Evolutionary conservation across 2,888 invertebrate species (phyloP).

Genomic region (Barypeithes pellucidus): DNA sequence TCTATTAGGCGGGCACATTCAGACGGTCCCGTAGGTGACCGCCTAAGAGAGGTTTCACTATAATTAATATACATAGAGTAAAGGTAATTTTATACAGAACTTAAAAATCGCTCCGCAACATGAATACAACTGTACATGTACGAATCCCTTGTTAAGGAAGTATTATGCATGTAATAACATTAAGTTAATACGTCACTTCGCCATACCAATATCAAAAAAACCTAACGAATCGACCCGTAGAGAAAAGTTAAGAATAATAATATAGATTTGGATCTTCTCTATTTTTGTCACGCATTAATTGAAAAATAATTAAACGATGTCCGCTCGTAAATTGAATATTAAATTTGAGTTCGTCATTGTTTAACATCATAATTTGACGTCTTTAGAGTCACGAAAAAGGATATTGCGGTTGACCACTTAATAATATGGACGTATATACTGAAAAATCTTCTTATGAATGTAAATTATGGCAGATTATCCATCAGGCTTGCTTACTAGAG

Average conservation of each 20-base stretch:
- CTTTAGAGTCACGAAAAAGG: not conserved
- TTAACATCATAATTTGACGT: slow-evolving; percentile 16
- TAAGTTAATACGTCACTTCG: not conserved
- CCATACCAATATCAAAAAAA: not conserved
- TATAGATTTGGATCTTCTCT: slow-evolving; percentile 2
- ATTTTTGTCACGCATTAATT: slow-evolving; percentile 18
- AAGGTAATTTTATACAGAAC: too few relatives aligned
- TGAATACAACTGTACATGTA: too few relatives aligned
- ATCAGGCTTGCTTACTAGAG: too few relatives aligned
- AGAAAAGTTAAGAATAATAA: slow-evolving; percentile 5
- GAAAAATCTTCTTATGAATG: not conserved
- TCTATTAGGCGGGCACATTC: too few relatives aligned
- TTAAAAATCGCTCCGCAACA: too few relatives aligned
- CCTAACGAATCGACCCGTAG: not conserved
- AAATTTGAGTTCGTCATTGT: not conserved
- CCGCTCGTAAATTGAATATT: slow-evolving; percentile 17
- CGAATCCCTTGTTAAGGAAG: too few relatives aligned
- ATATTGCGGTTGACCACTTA: not conserved
- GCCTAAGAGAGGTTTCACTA: too few relatives aligned
- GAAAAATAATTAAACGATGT: slow-evolving; percentile 15
- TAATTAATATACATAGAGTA: too few relatives aligned
- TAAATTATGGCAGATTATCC: not conserved
- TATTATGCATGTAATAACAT: not conserved
- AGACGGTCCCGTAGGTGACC: too few relatives aligned
- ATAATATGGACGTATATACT: too few relatives aligned